Base-by-base conservation (phyloP, 2,113 vertebrate genomes). In the Furnarius figulus region DNA sequence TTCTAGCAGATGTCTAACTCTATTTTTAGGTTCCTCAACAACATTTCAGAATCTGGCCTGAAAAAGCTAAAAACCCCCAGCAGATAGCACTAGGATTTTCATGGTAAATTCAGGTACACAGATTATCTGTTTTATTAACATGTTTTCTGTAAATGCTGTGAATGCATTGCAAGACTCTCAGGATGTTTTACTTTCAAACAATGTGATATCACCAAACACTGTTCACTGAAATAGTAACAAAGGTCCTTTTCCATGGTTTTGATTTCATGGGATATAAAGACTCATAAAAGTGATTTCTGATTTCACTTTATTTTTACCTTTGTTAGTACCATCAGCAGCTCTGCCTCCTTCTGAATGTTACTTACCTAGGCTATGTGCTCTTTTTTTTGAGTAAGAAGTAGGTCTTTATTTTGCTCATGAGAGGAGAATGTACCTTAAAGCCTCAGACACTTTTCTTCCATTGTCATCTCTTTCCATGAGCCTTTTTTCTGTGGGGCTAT, bases 21-120 rank as follows among this genome's bases (percentile, higher is more conserved):
- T 90, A 74, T 79, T 95, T 92, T 90, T 92, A 91, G 70, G 35
- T 70, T 10, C 40, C 85, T 85, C 50, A 89, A 67, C 53, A 96
- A 53, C 18, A 63, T 50, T 73, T 85, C 13, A 59, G 67, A 89
- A 79, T 83, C 53, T 80, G 21, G 11, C 82, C 55, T 93, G 59
- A 82, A 81, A 90, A 63, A 62, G 10, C 40, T 58, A 30, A 83
- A 63, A 44, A 0, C 0, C 9, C 2, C n/a, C 33, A 67, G 50
- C 55, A 92, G n/a, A 37, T 20, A 55, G 16, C 16, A 28, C 25
- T 24, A 14, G 23, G 50, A 37, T 67, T 74, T 83, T 74, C 3
- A 24, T 49, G 40, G n/a, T 70, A 65, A 30, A 67, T 44, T 55
- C 23, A 49, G 63, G n/a, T 70, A 83, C 8, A 28, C 2, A 46